Evolutionary conservation across 1,140 invertebrate species (phyloP), one percentile per base, ranked within the genome.

Genomic region (Rhyzopertha dominica): DNA sequence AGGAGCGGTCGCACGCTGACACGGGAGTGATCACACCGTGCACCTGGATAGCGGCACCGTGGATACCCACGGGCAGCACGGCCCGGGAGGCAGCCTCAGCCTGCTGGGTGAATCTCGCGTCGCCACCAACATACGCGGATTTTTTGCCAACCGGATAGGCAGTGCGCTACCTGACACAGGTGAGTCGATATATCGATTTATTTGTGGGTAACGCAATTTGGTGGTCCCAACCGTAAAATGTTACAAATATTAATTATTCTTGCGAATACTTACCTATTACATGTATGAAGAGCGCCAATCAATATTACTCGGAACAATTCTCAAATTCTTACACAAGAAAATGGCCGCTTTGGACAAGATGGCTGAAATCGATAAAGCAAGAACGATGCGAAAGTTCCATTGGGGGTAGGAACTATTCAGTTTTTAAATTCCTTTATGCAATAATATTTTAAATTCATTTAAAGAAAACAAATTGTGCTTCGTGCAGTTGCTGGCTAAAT

Each of bases 121-220:
- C 49, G 75, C 75, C 52, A 71, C 67, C 56, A 76, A 76, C 58
- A 69, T 77, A 58, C 72, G 74, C 54, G 74, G 75, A 49, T 75
- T 74, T 57, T 68, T 77, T 54, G 67, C 72, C 47, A 72, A 67
- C 61, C 67, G 73, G 46, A 72, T 75, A 49, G 73, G 70, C 48
- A 67, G 68, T 49, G 69, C 74, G 49, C 68, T 75, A 45, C 70
- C 72, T 42, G 74, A 77, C 59, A 76, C 75, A 74, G 75, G 75
- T 77, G 55, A 72, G 68, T 49, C 24, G 31, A 30, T 16, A 26
- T 34, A 10, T 12, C n/a, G 29, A 12, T 35, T n/a, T n/a, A n/a
- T n/a, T n/a, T n/a, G n/a, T n/a, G n/a, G n/a, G n/a, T n/a, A n/a
- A n/a, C n/a, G n/a, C n/a, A n/a, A n/a, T n/a, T n/a, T n/a, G n/a